Evolutionary conservation across 2,888 invertebrate species (phyloP).

Genomic region (Scaptomyza flava): DNA sequence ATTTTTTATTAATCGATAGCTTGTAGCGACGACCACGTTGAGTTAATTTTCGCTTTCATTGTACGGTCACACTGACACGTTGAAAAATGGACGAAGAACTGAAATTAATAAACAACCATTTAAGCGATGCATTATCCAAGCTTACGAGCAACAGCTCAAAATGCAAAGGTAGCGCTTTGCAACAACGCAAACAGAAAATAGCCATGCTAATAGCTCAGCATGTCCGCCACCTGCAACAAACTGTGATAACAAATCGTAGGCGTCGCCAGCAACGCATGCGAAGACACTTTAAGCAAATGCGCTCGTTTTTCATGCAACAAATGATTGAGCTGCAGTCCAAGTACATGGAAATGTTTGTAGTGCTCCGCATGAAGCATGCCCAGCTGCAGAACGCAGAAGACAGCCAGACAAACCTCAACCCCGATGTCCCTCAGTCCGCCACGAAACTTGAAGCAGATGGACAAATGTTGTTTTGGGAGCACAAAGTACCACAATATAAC

Average conservation of each 20-base stretch:
- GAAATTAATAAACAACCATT: conserved; percentile 40
- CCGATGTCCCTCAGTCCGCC: background rate
- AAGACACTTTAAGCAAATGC: conserved; percentile 66
- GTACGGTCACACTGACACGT: conserved; percentile 3
- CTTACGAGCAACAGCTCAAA: conserved; percentile 18
- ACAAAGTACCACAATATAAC: conserved; percentile 50
- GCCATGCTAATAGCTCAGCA: conserved; percentile 69
- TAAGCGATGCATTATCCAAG: conserved; percentile 42
- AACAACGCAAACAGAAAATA: conserved; percentile 41
- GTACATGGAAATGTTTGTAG: conserved; percentile 71
- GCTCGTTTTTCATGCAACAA: conserved; percentile 77
- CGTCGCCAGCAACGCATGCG: conserved; percentile 69
- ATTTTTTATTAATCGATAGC: background rate
- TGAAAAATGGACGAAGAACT: conserved; percentile 55
- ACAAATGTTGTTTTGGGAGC: conserved; percentile 49
- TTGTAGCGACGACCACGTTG: too few relatives aligned
- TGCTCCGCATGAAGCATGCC: conserved; percentile 51
- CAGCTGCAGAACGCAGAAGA: conserved; percentile 15
- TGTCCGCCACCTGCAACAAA: conserved; percentile 72
- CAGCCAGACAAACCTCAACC: background rate
- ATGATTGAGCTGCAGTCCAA: conserved; percentile 77
- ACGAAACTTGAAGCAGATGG: background rate
- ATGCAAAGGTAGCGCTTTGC: background rate
- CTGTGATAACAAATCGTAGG: conserved; percentile 75
- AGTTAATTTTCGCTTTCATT: background rate